Conservation (phyloP, 2,113 vertebrate genomes). For the Colossoma macropomum region DNA sequence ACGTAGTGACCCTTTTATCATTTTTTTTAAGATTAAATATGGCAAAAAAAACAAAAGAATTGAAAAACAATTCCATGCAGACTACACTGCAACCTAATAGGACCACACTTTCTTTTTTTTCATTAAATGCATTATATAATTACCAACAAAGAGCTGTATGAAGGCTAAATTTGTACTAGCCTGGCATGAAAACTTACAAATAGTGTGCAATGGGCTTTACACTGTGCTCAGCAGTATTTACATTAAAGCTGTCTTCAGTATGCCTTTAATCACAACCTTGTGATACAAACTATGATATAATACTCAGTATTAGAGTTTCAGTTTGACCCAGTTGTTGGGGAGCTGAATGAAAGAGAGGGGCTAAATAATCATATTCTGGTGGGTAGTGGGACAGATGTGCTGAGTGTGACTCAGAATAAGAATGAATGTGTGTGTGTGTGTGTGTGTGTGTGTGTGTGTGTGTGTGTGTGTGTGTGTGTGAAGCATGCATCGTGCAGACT, state of each 20-base stretch:
- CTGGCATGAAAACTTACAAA: too few species aligned
- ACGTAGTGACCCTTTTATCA: too few species aligned
- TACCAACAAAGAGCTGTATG: too few species aligned
- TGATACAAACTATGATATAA: not conserved
- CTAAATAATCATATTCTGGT: conserved; percentile 32
- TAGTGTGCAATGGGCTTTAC: too few species aligned
- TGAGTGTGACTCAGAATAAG: conserved; percentile 4
- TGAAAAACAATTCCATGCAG: too few species aligned
- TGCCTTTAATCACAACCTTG: not conserved
- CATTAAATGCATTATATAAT: too few species aligned
- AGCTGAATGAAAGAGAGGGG: conserved; percentile 20
- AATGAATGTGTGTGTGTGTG: too few species aligned
- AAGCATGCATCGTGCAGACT: conserved; percentile 48
- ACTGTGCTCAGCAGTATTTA: not conserved
- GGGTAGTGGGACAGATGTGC: conserved; percentile 25
- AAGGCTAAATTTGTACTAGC: too few species aligned
- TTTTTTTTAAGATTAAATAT: too few species aligned
- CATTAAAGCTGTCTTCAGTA: not conserved
- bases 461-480: conserved; percentile 10
- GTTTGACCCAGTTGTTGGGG: conserved; percentile 20
- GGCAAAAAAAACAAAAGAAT: too few species aligned
- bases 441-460: conserved; percentile 20
- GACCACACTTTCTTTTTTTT: too few species aligned
- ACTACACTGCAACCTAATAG: too few species aligned
- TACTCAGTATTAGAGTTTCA: not conserved